A percentile compares a stretch with the other conserved stretches of the same genome.
These are phyloP conservation scores for Lanistes nyassanus DNA, from an alignment of 1,140 invertebrate genomes.

Conservation along the genomic window DNA sequence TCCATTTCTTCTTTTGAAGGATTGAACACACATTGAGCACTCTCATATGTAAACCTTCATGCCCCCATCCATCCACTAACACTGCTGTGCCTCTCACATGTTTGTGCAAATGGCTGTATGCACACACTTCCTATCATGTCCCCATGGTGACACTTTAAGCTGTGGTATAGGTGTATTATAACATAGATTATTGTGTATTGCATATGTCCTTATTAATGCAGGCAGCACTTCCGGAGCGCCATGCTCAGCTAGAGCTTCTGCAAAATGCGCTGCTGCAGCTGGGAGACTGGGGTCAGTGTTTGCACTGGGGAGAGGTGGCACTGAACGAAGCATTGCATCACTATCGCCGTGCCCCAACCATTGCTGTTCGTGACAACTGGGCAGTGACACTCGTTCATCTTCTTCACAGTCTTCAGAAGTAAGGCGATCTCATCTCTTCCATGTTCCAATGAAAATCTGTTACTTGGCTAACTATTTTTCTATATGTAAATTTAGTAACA, in stretches of 20 bases:
- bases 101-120: too few species aligned
- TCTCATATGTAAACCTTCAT: too few species aligned
- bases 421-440: slow-evolving; percentile 13
- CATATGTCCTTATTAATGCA: too few species aligned
- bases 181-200: too few species aligned
- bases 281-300: slow-evolving; percentile 72
- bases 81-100: too few species aligned
- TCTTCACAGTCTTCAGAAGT: slow-evolving; percentile 75
- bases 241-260: slow-evolving; percentile 73
- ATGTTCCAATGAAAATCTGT: background rate
- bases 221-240: slow-evolving; percentile 63
- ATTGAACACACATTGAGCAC: too few species aligned
- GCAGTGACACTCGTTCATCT: slow-evolving; percentile 74
- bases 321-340: slow-evolving; percentile 68
- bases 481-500: too few species aligned
- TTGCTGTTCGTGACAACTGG: slow-evolving; percentile 56
- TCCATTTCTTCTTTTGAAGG: too few species aligned
- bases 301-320: slow-evolving; percentile 80
- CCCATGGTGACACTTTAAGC: too few species aligned
- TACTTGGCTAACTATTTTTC: background rate
- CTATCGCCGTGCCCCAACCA: slow-evolving; percentile 51
- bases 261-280: slow-evolving; percentile 78
- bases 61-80: too few species aligned
- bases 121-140: too few species aligned
- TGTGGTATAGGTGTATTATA: too few species aligned